These are phyloP conservation scores for Micropterix aruncella DNA, from an alignment of 2,888 invertebrate genomes.

Conservation along the genomic window DNA sequence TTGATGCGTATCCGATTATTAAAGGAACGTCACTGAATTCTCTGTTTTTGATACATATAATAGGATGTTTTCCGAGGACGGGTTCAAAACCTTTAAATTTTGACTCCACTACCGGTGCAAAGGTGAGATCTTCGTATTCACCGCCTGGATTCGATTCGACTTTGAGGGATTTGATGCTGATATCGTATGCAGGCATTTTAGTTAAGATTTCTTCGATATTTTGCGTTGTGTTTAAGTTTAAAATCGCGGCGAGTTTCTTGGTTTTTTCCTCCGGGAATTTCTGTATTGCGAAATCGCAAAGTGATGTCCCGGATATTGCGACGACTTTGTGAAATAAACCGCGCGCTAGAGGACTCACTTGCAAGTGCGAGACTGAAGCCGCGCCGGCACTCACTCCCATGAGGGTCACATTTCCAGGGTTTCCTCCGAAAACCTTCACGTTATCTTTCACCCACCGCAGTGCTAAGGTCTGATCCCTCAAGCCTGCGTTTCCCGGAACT, in stretches of 20 bases:
- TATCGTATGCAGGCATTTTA: neutral
- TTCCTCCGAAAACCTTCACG: neutral
- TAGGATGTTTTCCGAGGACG: slow-evolving; percentile 22
- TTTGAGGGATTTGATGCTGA: neutral
- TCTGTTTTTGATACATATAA: slow-evolving; percentile 17
- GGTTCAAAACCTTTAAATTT: slow-evolving; percentile 20
- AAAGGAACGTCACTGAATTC: slow-evolving; percentile 21
- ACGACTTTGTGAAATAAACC: neutral
- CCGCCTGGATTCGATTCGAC: neutral
- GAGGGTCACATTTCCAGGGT: neutral
- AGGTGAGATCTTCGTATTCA: slow-evolving; percentile 5
- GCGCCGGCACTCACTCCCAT: neutral
- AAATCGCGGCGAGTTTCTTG: neutral
- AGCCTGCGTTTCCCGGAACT: neutral
- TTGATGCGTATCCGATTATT: slow-evolving; percentile 14
- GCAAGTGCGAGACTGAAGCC: neutral
- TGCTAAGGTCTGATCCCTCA: neutral
- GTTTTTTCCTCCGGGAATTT: neutral
- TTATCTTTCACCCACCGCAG: neutral
- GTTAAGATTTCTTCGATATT: neutral
- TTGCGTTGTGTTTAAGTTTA: neutral
- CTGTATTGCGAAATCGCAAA: neutral
- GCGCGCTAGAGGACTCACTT: neutral
- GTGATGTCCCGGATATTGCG: neutral
- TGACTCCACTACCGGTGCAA: slow-evolving; percentile 24